Base-by-base conservation (phyloP, 2,888 invertebrate genomes). In the Brenthis daphne region DNA sequence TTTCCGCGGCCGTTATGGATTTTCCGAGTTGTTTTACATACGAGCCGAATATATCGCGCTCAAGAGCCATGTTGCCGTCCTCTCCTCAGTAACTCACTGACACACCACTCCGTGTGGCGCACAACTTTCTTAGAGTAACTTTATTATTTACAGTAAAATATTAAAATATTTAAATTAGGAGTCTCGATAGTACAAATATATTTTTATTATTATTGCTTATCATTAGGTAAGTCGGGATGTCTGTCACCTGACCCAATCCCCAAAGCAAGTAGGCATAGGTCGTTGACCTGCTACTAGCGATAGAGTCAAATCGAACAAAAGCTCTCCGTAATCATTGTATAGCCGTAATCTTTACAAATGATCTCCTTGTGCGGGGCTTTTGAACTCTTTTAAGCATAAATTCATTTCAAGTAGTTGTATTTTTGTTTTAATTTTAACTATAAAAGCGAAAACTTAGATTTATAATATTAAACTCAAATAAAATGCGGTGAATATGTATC, bases 1-100 rank as follows among this genome's bases (percentile, higher is more conserved):
- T 92, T 92, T 92, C 91, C 91, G 90, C 91, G 90, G 86, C 83
- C 88, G 89, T 89, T 92, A 92, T 92, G 88, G 92, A 91, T 91
- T 91, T 92, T 90, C 91, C 86, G 85, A 80, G 78, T 75, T 82
- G 84, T 81, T 90, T 90, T 89, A 89, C 89, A 89, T 89, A 89
- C 88, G 85, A 68, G 37, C 60, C 24, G 55, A 56, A 13, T 50
- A 16, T 50, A 56, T 24, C 61, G 60, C 12, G 57, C 11, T 43
- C 73, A 57, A 43, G 37, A 43, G 37, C 47, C 61, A 66, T 68
- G 73, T 64, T 65, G 43, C 48, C 29, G 1, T 24, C n/a, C 3
- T 8, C 14, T 48, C 2, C n/a, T 48, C 14, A 12, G n/a, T 14
- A 20, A 53, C 11, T 8, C 37, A 43, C 29, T 29, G 29, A 2